phyloP scores from a whole-genome alignment of 2,797 vertebrate species.

The Morelia viridis region DNA sequence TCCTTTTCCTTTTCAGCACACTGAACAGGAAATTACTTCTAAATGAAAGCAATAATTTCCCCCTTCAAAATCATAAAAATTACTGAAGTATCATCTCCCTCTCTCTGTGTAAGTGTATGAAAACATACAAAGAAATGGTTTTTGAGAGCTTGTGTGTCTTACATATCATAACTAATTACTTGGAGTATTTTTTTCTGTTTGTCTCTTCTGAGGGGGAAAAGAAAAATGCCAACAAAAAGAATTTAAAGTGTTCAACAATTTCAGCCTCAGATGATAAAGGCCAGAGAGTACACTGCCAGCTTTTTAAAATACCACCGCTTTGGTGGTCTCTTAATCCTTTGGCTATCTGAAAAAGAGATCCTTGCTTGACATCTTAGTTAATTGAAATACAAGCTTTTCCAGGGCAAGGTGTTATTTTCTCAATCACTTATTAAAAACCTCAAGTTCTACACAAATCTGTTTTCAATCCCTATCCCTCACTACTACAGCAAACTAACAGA shows the following conservation, averaged over 20 bases:
- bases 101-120: conserved; percentile 46
- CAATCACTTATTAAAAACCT: conserved; percentile 2
- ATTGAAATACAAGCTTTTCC: conserved; percentile 55
- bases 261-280: conserved; percentile 68
- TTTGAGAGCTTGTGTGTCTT: conserved; percentile 57
- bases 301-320: conserved; percentile 73
- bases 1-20: conserved; percentile 52
- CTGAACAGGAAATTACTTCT: conserved; percentile 59
- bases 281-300: conserved; percentile 66
- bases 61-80: conserved; percentile 43
- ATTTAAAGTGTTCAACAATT: conserved; percentile 71
- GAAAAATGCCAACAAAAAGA: conserved; percentile 69
- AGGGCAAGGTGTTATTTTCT: conserved; percentile 43
- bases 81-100: conserved; percentile 6
- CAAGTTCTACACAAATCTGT: background rate
- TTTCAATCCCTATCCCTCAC: background rate
- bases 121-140: conserved; percentile 69
- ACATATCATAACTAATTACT: conserved; percentile 60
- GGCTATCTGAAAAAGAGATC: conserved; percentile 58
- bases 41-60: conserved; percentile 51
- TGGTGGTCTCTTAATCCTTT: conserved; percentile 69
- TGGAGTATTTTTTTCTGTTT: conserved; percentile 62
- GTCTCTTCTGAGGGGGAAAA: conserved; percentile 56
- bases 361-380: conserved; percentile 40
- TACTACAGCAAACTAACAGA: conserved; percentile 14